phyloP scores from a whole-genome alignment of 2,797 vertebrate genomes.

The Cynopterus sphinx region DNA sequence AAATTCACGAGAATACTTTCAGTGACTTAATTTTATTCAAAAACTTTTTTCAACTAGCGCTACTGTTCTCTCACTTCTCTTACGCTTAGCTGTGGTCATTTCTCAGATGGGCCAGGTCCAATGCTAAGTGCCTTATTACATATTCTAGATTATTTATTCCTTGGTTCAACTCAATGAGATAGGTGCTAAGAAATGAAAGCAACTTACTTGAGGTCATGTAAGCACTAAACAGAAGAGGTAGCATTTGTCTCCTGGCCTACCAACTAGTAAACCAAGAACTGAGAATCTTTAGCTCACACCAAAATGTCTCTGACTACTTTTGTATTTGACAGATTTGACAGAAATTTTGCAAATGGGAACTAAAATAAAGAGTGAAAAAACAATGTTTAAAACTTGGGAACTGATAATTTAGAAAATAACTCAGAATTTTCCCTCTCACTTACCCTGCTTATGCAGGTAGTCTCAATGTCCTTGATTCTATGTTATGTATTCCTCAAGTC shows the following conservation, averaged over 20 bases:
- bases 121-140: not conserved
- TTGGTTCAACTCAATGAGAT: not conserved
- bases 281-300: not conserved
- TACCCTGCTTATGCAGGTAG: not conserved
- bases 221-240: not conserved
- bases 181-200: not conserved
- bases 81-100: not conserved
- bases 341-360: not conserved
- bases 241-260: not conserved
- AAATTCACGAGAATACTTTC: not conserved
- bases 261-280: not conserved
- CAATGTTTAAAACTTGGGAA: not conserved
- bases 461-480: not conserved
- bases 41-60: not conserved
- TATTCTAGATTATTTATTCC: not conserved
- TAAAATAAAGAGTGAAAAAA: not conserved
- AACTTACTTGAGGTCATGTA: not conserved
- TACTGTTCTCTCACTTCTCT: fast-evolving
- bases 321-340: not conserved
- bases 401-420: not conserved
- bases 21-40: not conserved
- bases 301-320: not conserved
- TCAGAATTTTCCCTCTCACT: not conserved
- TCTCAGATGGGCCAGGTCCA: not conserved
- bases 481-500: not conserved